Evolutionary conservation across 1,140 invertebrate genomes (phyloP), one percentile per base, ranked within the genome.

Genomic region (Centruroides vittatus): DNA sequence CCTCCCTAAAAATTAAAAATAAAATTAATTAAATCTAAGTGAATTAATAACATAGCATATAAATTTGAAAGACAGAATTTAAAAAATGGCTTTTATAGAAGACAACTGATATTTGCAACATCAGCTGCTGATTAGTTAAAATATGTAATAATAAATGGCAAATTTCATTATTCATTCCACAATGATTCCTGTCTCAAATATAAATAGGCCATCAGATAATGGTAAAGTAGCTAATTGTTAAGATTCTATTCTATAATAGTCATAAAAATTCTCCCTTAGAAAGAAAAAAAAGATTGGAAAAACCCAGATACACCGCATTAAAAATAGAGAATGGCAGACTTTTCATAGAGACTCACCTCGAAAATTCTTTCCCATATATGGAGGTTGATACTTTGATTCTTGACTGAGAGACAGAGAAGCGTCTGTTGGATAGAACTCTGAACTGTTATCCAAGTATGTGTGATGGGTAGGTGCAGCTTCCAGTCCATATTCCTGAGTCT

Each of bases 401-500:
- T 67, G 71, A 47, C 73, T 69, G 57, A 73, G 72, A 23, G 69
- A 75, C 55, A 74, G 67, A 66, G 80, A 75, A 65, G 82, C 81
- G 12, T 47, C 58, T 34, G 65, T 59, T 5, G 64, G 59, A 68
- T 91, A 89, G 68, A 88, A 87, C 68, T 89, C 86, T 52, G 84
- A 83, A 67, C 82, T 84, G 66, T 78, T 79, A 58, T 88, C 86
- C 34, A 70, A 72, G 65, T 72, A 74, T 61, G 61, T 66, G 53
- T 68, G 64, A 35, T 65, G 66, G 35, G 64, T 57, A 61, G 67
- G 68, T 7, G 67, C 58, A 55, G 61, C 67, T 50, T 83, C 78
- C 35, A 85, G 69, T 62, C 80, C 81, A 71, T 88, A 88, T 54
- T 89, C 86, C 57, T 81, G 73, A 7, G 78, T 74, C 35, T 82